Conservation (phyloP, 2,888 invertebrate genomes). For the Omphaloscelis lunosa region DNA sequence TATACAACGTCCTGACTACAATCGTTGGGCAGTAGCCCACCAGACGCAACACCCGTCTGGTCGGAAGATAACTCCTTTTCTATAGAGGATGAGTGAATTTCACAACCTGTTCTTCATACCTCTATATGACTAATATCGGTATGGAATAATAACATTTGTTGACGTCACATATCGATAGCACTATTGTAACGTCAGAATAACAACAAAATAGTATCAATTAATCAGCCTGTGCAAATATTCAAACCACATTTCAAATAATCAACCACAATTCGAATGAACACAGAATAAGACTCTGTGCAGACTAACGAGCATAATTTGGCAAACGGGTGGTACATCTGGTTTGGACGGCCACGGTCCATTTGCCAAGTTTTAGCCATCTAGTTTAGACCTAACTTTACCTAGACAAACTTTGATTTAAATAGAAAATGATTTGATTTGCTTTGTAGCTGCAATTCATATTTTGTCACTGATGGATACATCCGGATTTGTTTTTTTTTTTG, state of each 20-base stretch:
- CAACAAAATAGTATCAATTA: constrained; percentile 17
- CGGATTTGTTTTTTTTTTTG: no score
- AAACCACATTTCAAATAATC: constrained; percentile 42
- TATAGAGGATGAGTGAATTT: no score
- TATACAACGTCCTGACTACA: no score
- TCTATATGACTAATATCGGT: not conserved
- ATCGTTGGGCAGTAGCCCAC: no score
- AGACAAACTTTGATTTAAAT: constrained; percentile 20
- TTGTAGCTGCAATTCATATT: not conserved
- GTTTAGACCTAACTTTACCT: constrained; percentile 33
- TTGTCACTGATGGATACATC: not conserved
- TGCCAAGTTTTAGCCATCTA: constrained; percentile 37
- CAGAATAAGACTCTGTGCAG: constrained; percentile 18
- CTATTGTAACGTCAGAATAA: not conserved
- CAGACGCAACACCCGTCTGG: no score
- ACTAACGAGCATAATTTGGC: constrained; percentile 60
- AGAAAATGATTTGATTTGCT: not conserved
- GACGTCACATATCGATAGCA: not conserved
- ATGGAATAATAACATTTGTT: not conserved
- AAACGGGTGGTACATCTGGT: constrained; percentile 50
- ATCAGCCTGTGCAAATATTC: constrained; percentile 37
- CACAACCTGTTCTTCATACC: no score
- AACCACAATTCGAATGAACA: constrained; percentile 48
- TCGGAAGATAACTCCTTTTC: no score
- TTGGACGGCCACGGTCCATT: constrained; percentile 39